Evolutionary conservation across 2,888 invertebrate genomes (phyloP), one percentile per base, ranked within the genome.

Genomic region (Dione juno): DNA sequence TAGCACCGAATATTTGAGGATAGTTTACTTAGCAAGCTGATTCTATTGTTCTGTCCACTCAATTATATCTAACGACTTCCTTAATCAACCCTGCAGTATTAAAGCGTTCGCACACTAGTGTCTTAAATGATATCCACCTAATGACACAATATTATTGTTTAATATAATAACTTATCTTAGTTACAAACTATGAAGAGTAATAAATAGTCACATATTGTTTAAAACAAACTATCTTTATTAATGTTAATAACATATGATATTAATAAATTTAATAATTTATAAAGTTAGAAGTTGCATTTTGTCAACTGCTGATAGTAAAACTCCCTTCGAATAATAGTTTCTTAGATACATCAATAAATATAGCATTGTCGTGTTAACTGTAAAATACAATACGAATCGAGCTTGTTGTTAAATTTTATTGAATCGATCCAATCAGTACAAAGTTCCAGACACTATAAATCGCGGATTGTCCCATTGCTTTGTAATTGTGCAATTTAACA

Each of bases 1-100:
- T 58, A 69, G 59, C 41, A 54, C 14, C 28, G 50, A 73, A 71
- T 73, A 53, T 66, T 68, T 61, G 40, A 66, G 66, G 37, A 70
- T 72, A 68, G 61, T 66, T 66, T 67, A 66, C 71, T 71, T 73
- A 50, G 66, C 52, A 66, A 69, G 57, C 57, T 61, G 71, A 67
- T 64, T 71, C 74, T 43, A 74, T 74, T 74, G 74, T 74, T 64
- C 67, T 69, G 50, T 66, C 66, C 59, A 65, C 50, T 48, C 73
- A 73, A 71, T 71, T 71, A 71, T 71, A 66, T 66, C 40, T 57
- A 71, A 73, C 71, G 71, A 73, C 73, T 73, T 73, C 71, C 73
- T 73, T 66, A 73, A 69, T 71, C 73, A 68, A 69, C 58, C 43
- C 67, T 48, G 61, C 59, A 28, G 19, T 11, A 40, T 66, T 58